phyloP scores from a whole-genome alignment of 2,797 vertebrate genomes.

The Fistularia tabacaria region DNA sequence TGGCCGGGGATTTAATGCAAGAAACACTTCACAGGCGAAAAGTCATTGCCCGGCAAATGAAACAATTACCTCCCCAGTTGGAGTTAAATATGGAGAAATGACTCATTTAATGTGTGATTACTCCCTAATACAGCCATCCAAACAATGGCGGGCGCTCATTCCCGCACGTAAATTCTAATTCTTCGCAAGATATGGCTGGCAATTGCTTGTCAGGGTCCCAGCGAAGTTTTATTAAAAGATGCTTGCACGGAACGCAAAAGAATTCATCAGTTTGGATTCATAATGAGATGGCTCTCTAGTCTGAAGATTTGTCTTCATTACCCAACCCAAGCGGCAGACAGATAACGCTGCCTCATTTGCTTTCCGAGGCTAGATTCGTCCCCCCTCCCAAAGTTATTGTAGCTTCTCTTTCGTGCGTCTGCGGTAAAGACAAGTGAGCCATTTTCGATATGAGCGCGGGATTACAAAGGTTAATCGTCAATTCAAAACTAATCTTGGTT shows the following conservation, averaged over 20 bases:
- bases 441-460: constrained; percentile 62
- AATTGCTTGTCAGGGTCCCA: constrained; percentile 50
- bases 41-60: constrained; percentile 70
- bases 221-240: constrained; percentile 65
- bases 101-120: constrained; percentile 76
- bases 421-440: constrained; percentile 58
- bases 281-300: constrained; percentile 68
- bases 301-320: constrained; percentile 74
- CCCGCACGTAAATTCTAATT: constrained; percentile 52
- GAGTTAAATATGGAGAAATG: constrained; percentile 75
- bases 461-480: constrained; percentile 80
- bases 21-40: constrained; percentile 49
- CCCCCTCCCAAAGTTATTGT: constrained; percentile 57
- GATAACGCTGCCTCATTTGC: constrained; percentile 77
- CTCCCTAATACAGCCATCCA: constrained; percentile 62
- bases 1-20: constrained; percentile 57
- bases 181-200: constrained; percentile 51
- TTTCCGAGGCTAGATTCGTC: constrained; percentile 61
- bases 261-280: constrained; percentile 58
- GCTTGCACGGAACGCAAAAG: constrained; percentile 42
- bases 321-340: constrained; percentile 49
- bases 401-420: constrained; percentile 51
- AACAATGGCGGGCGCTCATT: constrained; percentile 63
- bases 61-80: constrained; percentile 67
- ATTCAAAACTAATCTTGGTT: constrained; percentile 77